Evolutionary conservation across 2,888 invertebrate species (phyloP), one percentile per base, ranked within the genome.

Genomic region (Euzophera pinguis): DNA sequence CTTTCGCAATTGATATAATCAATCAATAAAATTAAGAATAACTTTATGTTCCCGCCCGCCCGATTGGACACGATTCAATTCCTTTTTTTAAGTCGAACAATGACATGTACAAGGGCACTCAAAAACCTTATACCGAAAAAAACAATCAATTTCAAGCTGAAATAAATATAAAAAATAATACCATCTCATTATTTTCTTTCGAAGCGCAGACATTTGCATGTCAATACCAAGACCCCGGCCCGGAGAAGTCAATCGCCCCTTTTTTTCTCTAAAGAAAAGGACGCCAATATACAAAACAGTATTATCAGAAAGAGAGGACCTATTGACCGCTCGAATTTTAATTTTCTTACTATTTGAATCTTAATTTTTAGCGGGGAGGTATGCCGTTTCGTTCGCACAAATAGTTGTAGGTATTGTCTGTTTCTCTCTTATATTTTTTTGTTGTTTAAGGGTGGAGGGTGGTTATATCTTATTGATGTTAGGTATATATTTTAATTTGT

Each of bases 341-440:
- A 90, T 90, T 88, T 90, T 88, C 90, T 89, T 86, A 88, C 85
- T 78, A 84, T 90, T 90, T 88, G 90, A 90, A 90, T 90, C 84
- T 88, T 88, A 88, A 89, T 90, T 90, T 89, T 90, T 88, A 82
- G 81, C 80, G 75, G 81, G 81, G 78, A 62, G 75, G 64, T 71
- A 62, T 64, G 71, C 71, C 63, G 35, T 80, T 76, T 70, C 73
- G 58, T 59, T 84, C 75, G 62, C 27, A 59, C 75, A 50, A 51
- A 50, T 9, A 12, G 12, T 52, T 42, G 32, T 53, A 35, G 52
- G 47, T 62, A 57, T 64, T 65, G 55, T 63, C 63, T 61, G 67
- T 83, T 77, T 78, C 76, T 70, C 77, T 81, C 73, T 73, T 32
- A 47, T 55, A 63, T 69, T 78, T 78, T 79, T 81, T 73, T 71